Evolutionary conservation across 2,888 invertebrate species (phyloP), one percentile per base, ranked within the genome.

Genomic region (Cosmopolites sordidus): DNA sequence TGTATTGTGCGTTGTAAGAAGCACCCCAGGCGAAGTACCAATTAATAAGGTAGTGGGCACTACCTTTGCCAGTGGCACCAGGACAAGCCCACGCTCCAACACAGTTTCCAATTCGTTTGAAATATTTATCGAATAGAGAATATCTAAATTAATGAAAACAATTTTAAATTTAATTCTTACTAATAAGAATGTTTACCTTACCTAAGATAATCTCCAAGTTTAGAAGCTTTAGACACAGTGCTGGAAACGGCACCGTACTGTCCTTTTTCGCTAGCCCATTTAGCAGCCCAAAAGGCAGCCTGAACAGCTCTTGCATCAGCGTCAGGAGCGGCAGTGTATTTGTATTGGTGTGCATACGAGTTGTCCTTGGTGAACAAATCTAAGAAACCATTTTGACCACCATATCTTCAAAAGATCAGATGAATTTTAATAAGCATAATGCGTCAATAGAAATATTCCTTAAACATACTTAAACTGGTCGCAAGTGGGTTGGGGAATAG

Each of bases 11-110:
- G 39, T 58, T 56, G 39, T 62, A 50, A 1, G 64, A 53, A 39
- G 61, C 64, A 39, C 64, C 64, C 63, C 63, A 63, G n/a, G 60
- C 61, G 16, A 58, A 58, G 52, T 62, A 62, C 63, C 64, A 64
- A 6, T 57, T 59, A 44, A 64, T 43, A 12, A 64, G 53, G 30
- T 63, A 64, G 43, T 64, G 64, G 37, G 61, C 62, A 45, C 63
- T 62, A 11, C 60, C 59, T 29, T 62, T 64, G 37, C 62, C 62
- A 16, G 58, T 39, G 46, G 60, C 64, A 15, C 52, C 63, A 0
- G 56, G 54, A 33, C 64, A 64, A 1, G 37, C 16, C 27, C 38
- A 42, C 8, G 60, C 40, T n/a, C 58, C 56, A 12, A 60, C 51
- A 43, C 64, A 64, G 50, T 61, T 58, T 22, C 64, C 64, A 42